Conservation (phyloP, 2,888 invertebrate genomes). For the Sesamia inferens region DNA sequence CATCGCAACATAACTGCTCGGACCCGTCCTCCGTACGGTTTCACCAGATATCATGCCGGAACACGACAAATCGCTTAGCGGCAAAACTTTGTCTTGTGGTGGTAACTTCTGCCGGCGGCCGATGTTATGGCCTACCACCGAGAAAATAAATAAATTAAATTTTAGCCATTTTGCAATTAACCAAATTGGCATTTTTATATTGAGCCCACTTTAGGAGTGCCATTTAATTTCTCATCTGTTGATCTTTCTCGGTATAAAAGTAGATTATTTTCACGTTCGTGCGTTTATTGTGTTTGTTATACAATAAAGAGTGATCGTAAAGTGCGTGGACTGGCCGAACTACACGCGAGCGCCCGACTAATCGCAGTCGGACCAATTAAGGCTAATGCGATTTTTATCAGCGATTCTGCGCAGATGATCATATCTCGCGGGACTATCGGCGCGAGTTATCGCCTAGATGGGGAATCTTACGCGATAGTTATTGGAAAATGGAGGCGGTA, state of each 20-base stretch:
- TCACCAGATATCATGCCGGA: too few relatives aligned
- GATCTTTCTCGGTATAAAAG: constrained; percentile 51
- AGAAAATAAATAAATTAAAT: constrained; percentile 40
- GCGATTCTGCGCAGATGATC: constrained; percentile 59
- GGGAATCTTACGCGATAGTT: constrained; percentile 55
- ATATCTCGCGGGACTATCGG: constrained; percentile 47
- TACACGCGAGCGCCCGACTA: constrained; percentile 46
- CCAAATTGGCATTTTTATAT: constrained; percentile 35
- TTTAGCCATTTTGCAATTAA: constrained; percentile 4
- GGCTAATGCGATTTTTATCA: constrained; percentile 74
- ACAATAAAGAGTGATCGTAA: constrained; percentile 56
- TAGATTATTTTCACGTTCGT: constrained; percentile 55
- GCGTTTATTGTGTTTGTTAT: constrained; percentile 55
- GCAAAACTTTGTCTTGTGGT: too few relatives aligned
- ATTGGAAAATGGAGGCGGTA: constrained; percentile 22
- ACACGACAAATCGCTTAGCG: too few relatives aligned
- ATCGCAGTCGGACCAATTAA: constrained; percentile 67
- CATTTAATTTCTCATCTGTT: constrained; percentile 59
- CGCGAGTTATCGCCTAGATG: constrained; percentile 48
- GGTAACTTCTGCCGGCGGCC: too few relatives aligned
- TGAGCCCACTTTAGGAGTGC: constrained; percentile 34
- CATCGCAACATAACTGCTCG: too few relatives aligned
- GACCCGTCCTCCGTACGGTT: too few relatives aligned
- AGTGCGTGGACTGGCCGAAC: constrained; percentile 43
- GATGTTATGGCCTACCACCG: too few relatives aligned